Base-by-base conservation (phyloP, 2,113 vertebrate genomes). In the Channa argus region DNA sequence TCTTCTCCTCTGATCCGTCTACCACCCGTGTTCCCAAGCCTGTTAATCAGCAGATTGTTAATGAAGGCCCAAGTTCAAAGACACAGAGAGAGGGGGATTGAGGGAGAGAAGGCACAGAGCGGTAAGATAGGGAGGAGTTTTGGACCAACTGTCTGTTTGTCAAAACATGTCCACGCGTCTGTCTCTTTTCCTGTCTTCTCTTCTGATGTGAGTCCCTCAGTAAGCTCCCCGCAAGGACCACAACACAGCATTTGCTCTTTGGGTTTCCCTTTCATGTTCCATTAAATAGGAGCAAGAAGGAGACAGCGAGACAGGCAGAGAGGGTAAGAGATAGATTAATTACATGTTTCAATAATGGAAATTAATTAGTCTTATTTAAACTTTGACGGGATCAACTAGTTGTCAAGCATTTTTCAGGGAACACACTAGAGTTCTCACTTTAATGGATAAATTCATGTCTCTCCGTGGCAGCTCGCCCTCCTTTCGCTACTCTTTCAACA, bases 291-390 rank as follows among this genome's bases (percentile, higher is more conserved):
- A 84, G 79, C 54, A 41, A 79, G 83, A 82, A 79, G 45, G 85
- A 89, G 85, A 89, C 71, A 74, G 76, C 69, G 72, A 89, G 86
- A 88, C 79, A 91, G 85, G 71, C 75, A 86, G 79, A 74, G 79
- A 83, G 85, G 64, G 76, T 63, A 82, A 81, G 70, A 78, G 83
- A 86, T 75, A 89, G 87, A 92, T 92, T 92, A 91, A 92, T 92
- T 87, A 86, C 88, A 92, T 84, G 91, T 89, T 92, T 88, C 83
- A 78, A 89, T 89, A 88, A 90, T 89, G 86, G 80, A 92, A 86
- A 92, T 91, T 89, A 90, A 92, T 93, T 91, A 87, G 90, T 88
- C 87, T 93, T 91, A 90, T 93, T 92, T 88, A 93, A 92, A 92
- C 87, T 87, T 83, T 92, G 88, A 92, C 88, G 86, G 76, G 84